These are phyloP conservation scores for Heterodera carotae DNA, from an alignment of 1,140 invertebrate species.

Conservation along the genomic window DNA sequence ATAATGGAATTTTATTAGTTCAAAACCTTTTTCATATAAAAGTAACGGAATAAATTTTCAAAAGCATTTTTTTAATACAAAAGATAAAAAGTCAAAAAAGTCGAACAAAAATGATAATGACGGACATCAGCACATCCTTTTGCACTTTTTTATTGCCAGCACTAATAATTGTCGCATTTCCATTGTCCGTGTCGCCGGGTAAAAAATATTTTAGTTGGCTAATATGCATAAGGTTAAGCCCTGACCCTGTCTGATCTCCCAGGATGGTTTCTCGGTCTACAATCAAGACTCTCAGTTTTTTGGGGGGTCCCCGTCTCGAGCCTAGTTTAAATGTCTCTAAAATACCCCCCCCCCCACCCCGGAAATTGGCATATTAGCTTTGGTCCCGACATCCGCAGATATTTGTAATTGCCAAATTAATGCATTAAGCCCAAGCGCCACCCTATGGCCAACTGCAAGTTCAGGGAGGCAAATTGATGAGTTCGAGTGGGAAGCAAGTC, in stretches of 20 bases:
- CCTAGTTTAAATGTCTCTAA: no score
- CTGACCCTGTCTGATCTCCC: no score
- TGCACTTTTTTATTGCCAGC: neutral
- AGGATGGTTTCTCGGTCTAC: no score
- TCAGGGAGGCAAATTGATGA: conserved; percentile 9
- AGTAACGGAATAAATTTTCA: neutral
- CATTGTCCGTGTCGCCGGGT: neutral
- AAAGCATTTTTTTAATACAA: neutral
- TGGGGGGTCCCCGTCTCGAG: no score
- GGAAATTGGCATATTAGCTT: no score
- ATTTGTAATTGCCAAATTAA: neutral
- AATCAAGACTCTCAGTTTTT: no score
- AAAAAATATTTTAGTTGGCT: neutral
- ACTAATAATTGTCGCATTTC: neutral
- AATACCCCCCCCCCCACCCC: no score
- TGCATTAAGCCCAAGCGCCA: conserved; percentile 8
- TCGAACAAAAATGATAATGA: no score
- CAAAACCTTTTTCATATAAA: neutral
- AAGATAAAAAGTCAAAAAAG: no score
- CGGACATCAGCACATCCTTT: no score
- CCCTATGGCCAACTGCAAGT: conserved; percentile 36
- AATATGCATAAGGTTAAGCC: no score
- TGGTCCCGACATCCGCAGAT: no score
- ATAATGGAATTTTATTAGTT: neutral
- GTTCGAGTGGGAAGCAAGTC: neutral